A percentile compares a stretch with the other conserved stretches of the same genome.
Conservation (phyloP, 2,888 invertebrate species). For the Polia nebulosa region DNA sequence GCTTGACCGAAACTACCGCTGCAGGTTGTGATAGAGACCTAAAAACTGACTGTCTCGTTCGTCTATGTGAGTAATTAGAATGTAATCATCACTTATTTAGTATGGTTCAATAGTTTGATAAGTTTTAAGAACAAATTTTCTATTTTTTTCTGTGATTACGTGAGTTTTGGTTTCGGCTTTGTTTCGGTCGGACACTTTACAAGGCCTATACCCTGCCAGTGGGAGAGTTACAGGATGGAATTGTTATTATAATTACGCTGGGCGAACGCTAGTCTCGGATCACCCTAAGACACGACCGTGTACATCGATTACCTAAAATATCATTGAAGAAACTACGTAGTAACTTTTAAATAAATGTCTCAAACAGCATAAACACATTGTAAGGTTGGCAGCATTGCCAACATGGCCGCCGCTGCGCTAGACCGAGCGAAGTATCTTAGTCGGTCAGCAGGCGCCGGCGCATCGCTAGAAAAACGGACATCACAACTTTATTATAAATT, state of each 20-base stretch:
- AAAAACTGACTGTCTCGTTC: too few relatives aligned
- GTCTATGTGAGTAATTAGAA: too few relatives aligned
- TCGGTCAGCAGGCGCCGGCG: constrained; percentile 41
- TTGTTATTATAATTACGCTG: neutral
- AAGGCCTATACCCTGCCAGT: neutral
- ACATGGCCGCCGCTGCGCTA: constrained; percentile 46
- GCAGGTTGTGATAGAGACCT: too few relatives aligned
- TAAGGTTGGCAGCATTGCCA: constrained; percentile 36
- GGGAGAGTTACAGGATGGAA: neutral
- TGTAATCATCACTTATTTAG: too few relatives aligned
- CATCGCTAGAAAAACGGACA: constrained; percentile 53
- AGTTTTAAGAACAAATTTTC: too few relatives aligned
- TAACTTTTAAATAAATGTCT: constrained; percentile 50
- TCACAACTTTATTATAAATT: constrained; percentile 17
- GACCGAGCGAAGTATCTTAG: constrained; percentile 26
- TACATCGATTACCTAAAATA: neutral
- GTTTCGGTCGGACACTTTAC: too few relatives aligned
- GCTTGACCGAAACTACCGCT: too few relatives aligned
- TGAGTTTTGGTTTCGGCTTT: too few relatives aligned
- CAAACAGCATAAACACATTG: constrained; percentile 29
- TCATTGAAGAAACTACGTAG: constrained; percentile 7
- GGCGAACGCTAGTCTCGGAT: constrained; percentile 31
- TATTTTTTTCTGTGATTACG: too few relatives aligned
- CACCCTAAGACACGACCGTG: constrained; percentile 14
- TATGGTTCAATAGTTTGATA: too few relatives aligned